These are phyloP conservation scores for Eptatretus atami DNA, from an alignment of 2,797 vertebrate genomes.

Conservation along the genomic window DNA sequence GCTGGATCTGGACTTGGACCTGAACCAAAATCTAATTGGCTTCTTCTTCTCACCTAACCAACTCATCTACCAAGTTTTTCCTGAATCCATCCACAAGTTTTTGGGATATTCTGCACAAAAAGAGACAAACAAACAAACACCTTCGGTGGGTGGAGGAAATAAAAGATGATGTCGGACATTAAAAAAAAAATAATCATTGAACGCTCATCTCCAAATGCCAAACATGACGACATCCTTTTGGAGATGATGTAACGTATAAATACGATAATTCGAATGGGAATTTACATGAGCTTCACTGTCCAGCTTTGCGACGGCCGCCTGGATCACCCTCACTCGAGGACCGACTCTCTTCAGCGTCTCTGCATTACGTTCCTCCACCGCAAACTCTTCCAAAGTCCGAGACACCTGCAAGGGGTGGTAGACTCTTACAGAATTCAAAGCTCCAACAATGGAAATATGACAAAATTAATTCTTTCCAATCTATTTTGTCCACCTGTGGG, in stretches of 20 bases:
- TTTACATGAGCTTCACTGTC: constrained; percentile 31
- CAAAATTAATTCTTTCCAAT: too few species aligned
- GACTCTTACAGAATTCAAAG: too few species aligned
- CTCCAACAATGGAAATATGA: too few species aligned
- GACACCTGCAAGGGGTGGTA: constrained; percentile 25
- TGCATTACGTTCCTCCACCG: constrained; percentile 39
- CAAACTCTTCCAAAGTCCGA: constrained; percentile 48
- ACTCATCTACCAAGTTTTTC: too few species aligned
- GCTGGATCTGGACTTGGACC: too few species aligned
- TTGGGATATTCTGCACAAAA: too few species aligned
- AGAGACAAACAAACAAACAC: too few species aligned
- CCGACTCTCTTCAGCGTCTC: constrained; percentile 29
- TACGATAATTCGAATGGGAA: not conserved
- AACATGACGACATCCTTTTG: not conserved
- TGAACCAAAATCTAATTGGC: too few species aligned
- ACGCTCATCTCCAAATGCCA: not conserved
- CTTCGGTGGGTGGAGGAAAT: not conserved
- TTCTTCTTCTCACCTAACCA: too few species aligned
- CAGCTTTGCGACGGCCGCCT: constrained; percentile 33
- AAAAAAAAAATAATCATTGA: not conserved
- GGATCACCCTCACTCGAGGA: constrained; percentile 44
- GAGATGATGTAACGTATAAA: not conserved
- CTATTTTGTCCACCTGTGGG: too few species aligned
- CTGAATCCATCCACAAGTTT: too few species aligned
- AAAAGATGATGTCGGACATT: not conserved